Base-by-base conservation (phyloP, 1,140 invertebrate species). In the Carcinoscorpius rotundicauda region DNA sequence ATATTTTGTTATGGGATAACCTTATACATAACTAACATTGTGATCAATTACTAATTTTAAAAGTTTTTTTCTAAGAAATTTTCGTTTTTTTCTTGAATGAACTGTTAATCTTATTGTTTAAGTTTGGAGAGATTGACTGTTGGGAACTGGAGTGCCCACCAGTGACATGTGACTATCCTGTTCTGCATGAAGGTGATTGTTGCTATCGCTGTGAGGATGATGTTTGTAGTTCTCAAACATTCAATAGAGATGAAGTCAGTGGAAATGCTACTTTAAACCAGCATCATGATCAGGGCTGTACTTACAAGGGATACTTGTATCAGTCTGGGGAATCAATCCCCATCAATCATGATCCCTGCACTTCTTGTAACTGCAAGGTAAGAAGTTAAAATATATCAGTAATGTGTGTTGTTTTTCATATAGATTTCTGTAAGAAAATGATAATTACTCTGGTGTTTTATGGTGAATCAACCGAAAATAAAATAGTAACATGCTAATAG, bases 111-210 rank as follows among this genome's bases (percentile, higher is more conserved):
- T 29, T 29, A 29, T 52, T 70, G 66, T 74, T 78, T n/a, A 76
- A 89, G 88, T 80, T 87, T 73, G 89, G 90, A 58, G 88, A 93
- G 79, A 84, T 90, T 66, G 89, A 92, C 78, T 94, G 90, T 75
- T 92, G 88, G 88, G 84, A 87, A 71, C 81, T 89, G 74, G 85
- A 89, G 72, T 93, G 91, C 80, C 88, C 89, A 66, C 83, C 82
- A 49, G 76, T 85, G 51, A 79, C 81, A 29, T 88, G 88, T 79
- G 75, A 82, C 68, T 81, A 85, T 72, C 81, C 85, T 52, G 76
- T 89, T 63, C 82, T 82, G 71, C 75, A 79, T 61, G 77, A 81
- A 29, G 82, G 82, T 8, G 84, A 87, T 73, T 86, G 86, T 77
- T 87, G 87, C 76, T 82, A 83, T 11, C 80, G 84, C 52, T 88